Conservation (phyloP, 2,113 vertebrate genomes). For the Myanophis thanlyinensis region DNA sequence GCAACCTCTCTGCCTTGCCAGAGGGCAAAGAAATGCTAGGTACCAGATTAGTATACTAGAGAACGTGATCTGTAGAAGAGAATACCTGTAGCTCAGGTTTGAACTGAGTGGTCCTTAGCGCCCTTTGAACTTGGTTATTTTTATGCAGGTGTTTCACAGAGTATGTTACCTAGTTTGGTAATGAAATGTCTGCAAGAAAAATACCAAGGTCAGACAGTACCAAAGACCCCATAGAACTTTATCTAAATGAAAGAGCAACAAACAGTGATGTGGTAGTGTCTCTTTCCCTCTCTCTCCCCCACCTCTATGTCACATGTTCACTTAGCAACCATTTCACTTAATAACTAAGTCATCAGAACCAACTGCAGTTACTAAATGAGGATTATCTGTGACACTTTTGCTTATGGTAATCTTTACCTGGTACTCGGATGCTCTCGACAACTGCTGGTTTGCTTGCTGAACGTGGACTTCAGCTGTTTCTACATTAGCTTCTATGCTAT, state of each 20-base stretch:
- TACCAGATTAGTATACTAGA: too few species aligned
- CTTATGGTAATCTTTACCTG: slow-evolving; percentile 78
- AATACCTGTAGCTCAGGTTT: too few species aligned
- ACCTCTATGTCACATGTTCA: neutral
- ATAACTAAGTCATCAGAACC: neutral
- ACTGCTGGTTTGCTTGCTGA: slow-evolving; percentile 87
- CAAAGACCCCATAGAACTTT: neutral
- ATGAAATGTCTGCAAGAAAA: neutral
- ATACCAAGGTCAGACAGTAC: neutral
- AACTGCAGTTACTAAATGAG: neutral
- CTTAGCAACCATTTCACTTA: neutral
- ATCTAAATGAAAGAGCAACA: neutral
- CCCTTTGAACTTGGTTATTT: too few species aligned
- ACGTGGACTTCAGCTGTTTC: slow-evolving; percentile 86
- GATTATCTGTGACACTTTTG: neutral
- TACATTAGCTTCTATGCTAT: slow-evolving; percentile 98
- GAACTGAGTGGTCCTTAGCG: too few species aligned
- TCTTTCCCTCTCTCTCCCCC: neutral
- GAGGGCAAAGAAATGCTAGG: too few species aligned
- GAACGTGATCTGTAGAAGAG: too few species aligned
- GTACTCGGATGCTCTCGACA: slow-evolving; percentile 83
- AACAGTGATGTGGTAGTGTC: neutral
- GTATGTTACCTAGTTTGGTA: neutral
- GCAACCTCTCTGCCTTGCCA: too few species aligned
- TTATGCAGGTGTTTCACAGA: too few species aligned